phyloP scores from a whole-genome alignment of 1,140 invertebrate genomes.

The Vanessa tameamea region DNA sequence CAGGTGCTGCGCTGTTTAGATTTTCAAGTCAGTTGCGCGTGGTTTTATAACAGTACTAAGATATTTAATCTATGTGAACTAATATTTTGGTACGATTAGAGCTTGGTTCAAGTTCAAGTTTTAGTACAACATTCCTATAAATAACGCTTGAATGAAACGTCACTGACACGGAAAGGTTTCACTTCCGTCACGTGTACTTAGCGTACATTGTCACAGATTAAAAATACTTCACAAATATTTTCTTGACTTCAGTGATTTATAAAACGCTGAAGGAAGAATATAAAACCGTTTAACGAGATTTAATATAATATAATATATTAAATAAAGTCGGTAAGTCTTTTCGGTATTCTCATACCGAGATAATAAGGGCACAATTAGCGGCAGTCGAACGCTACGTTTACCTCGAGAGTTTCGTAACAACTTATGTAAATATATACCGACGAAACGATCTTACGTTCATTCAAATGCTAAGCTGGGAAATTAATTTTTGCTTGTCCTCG shows the following conservation, averaged over 20 bases:
- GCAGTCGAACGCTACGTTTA: constrained; percentile 45
- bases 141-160: too few species aligned
- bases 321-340: neutral
- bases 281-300: neutral
- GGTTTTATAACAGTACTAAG: too few species aligned
- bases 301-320: constrained; percentile 15
- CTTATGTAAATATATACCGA: constrained; percentile 46
- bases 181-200: too few species aligned
- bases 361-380: constrained; percentile 41
- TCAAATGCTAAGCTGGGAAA: constrained; percentile 44
- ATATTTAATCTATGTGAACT: too few species aligned
- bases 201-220: too few species aligned
- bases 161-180: too few species aligned
- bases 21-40: too few species aligned
- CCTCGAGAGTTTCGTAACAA: constrained; percentile 43
- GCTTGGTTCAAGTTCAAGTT: too few species aligned
- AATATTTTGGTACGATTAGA: too few species aligned
- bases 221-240: too few species aligned
- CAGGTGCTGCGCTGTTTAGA: too few species aligned
- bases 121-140: too few species aligned
- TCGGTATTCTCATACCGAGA: constrained; percentile 14
- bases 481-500: constrained; percentile 41
- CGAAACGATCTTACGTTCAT: constrained; percentile 44
- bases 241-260: neutral
- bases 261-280: neutral